Evolutionary conservation across 2,888 invertebrate genomes (phyloP).

Genomic region (Mythimna pallens): DNA sequence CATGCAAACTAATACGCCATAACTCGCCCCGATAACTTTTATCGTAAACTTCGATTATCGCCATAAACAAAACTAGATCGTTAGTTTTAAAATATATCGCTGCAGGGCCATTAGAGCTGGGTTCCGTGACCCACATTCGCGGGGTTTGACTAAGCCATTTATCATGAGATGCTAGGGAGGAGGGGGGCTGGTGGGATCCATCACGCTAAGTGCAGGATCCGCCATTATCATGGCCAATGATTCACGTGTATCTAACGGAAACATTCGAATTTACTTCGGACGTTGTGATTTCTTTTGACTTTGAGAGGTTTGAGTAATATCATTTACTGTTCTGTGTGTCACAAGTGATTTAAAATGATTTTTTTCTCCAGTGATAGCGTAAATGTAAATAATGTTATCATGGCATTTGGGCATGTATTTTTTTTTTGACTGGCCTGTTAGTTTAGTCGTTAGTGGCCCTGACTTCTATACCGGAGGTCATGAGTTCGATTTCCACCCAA

Average conservation of each 20-base stretch:
- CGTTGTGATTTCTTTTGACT: not conserved
- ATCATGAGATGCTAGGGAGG: slow-evolving; percentile 72
- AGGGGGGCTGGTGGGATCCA: slow-evolving; percentile 73
- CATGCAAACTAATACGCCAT: slow-evolving; percentile 3
- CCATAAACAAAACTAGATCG: slow-evolving; percentile 51
- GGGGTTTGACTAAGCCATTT: slow-evolving; percentile 72
- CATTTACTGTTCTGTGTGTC: not conserved
- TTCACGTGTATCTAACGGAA: slow-evolving; percentile 68
- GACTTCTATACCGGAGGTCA: too few relatives aligned
- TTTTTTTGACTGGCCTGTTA: too few relatives aligned
- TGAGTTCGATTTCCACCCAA: too few relatives aligned
- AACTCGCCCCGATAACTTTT: slow-evolving; percentile 29
- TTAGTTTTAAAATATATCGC: slow-evolving; percentile 65
- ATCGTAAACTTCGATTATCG: slow-evolving; percentile 51
- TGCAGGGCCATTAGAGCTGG: slow-evolving; percentile 51
- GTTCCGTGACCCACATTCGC: slow-evolving; percentile 60
- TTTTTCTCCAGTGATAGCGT: not conserved
- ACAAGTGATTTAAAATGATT: not conserved
- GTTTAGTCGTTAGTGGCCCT: too few relatives aligned
- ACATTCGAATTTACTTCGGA: slow-evolving; percentile 50
- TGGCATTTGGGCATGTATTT: too few relatives aligned
- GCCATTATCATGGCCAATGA: slow-evolving; percentile 80
- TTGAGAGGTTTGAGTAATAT: not conserved
- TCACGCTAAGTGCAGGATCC: slow-evolving; percentile 77
- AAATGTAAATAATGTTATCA: not conserved